Evolutionary conservation across 2,113 vertebrate species (phyloP).

Genomic region (Alaudala cheleensis): DNA sequence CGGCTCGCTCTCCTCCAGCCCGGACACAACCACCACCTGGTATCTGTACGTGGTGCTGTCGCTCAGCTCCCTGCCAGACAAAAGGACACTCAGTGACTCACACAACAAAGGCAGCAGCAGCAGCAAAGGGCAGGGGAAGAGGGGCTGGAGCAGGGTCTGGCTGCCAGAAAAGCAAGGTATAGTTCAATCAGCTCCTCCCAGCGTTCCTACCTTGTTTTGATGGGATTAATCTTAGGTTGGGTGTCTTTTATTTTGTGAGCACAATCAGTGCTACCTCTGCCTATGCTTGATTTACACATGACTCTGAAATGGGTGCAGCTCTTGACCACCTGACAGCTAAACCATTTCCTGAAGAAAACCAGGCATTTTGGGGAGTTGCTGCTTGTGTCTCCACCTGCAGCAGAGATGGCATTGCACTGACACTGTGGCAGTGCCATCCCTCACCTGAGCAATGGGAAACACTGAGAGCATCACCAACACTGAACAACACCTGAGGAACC

Average conservation of each 20-base stretch:
- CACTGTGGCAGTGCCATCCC: fast-evolving
- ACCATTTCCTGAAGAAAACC: neutral
- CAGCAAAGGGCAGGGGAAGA: neutral
- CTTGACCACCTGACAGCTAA: neutral
- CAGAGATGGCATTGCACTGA: neutral
- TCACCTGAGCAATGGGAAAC: fast-evolving
- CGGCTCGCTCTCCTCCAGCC: conserved; percentile 83
- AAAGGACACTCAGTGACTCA: neutral
- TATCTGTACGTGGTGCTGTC: conserved; percentile 82
- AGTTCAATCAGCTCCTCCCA: neutral
- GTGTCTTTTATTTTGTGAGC: neutral
- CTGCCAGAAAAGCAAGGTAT: neutral
- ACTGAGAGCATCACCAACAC: neutral
- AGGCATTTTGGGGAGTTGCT: fast-evolving
- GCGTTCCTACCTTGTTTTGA: neutral
- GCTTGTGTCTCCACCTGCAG: neutral
- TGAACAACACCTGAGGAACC: neutral
- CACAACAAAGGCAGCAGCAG: neutral
- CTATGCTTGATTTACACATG: neutral
- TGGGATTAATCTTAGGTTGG: neutral
- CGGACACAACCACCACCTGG: conserved; percentile 82
- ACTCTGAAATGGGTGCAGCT: neutral
- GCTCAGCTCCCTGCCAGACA: conserved; percentile 80
- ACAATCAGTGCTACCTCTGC: fast-evolving
- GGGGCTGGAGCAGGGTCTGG: neutral